Conservation (phyloP, 2,797 vertebrate species). For the Lepilemur ruficaudatus region DNA sequence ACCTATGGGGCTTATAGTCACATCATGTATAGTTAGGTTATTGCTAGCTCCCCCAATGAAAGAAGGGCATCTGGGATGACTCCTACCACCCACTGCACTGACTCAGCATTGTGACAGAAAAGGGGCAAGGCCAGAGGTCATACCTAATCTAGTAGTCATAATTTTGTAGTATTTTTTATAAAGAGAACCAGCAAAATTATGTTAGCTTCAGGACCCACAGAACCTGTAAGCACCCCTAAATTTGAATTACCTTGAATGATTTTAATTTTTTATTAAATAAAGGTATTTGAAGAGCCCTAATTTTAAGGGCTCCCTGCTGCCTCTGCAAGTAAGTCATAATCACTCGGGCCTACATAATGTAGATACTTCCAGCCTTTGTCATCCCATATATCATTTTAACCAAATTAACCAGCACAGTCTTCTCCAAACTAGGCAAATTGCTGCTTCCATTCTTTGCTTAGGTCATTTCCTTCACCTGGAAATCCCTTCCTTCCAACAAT, state of each 20-base stretch:
- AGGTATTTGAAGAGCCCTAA: neutral
- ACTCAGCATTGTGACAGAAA: neutral
- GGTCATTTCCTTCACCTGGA: neutral
- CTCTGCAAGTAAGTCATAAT: slow-evolving; percentile 34
- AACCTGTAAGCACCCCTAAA: neutral
- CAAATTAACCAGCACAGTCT: neutral
- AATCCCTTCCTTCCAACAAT: neutral
- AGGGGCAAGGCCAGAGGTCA: neutral
- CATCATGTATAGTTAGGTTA: neutral
- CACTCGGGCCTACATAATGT: neutral
- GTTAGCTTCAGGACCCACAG: neutral
- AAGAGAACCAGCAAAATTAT: neutral
- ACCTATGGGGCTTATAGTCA: neutral
- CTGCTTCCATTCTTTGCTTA: neutral
- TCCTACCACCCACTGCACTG: neutral
- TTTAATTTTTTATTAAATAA: neutral
- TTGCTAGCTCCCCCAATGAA: neutral
- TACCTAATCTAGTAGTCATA: neutral
- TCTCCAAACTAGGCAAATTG: neutral
- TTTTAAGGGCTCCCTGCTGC: neutral
- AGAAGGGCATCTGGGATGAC: neutral
- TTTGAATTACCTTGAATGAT: slow-evolving; percentile 37
- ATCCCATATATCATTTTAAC: neutral
- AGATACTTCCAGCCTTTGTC: neutral
- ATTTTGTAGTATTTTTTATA: neutral